phyloP scores from a whole-genome alignment of 2,113 vertebrate species.

The Phalacrocorax brasilianus region DNA sequence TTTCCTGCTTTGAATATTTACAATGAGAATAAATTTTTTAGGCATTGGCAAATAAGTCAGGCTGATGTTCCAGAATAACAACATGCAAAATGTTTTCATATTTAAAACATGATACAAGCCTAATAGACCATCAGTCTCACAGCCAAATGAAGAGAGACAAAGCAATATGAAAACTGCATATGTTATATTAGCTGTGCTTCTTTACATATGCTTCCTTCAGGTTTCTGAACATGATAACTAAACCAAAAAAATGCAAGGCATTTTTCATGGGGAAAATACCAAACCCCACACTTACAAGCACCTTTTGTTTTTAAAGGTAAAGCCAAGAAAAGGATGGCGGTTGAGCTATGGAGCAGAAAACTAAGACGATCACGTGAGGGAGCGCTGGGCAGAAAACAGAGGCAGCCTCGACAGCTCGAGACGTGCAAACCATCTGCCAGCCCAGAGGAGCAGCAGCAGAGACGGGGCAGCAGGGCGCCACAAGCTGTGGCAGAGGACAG shows the following conservation, averaged over 20 bases:
- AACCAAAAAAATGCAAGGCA: background rate
- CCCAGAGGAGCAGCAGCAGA: background rate
- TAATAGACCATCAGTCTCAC: background rate
- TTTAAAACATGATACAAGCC: background rate
- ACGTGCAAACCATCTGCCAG: background rate
- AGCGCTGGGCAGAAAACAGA: background rate
- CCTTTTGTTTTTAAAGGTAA: background rate
- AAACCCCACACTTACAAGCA: background rate
- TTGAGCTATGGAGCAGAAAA: background rate
- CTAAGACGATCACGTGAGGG: background rate
- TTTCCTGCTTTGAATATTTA: conserved; percentile 15
- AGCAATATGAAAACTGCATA: background rate
- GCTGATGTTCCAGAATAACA: background rate
- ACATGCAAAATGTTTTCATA: background rate
- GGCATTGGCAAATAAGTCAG: background rate
- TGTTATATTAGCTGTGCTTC: background rate
- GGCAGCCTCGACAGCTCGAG: background rate
- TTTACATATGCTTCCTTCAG: background rate
- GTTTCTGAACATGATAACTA: background rate
- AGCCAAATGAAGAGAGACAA: background rate
- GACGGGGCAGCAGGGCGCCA: background rate
- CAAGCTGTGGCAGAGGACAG: accelerated
- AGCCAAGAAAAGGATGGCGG: accelerated
- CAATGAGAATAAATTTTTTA: background rate
- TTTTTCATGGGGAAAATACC: background rate